Base-by-base conservation (phyloP, 1,140 invertebrate species). In the Papilio polytes region DNA sequence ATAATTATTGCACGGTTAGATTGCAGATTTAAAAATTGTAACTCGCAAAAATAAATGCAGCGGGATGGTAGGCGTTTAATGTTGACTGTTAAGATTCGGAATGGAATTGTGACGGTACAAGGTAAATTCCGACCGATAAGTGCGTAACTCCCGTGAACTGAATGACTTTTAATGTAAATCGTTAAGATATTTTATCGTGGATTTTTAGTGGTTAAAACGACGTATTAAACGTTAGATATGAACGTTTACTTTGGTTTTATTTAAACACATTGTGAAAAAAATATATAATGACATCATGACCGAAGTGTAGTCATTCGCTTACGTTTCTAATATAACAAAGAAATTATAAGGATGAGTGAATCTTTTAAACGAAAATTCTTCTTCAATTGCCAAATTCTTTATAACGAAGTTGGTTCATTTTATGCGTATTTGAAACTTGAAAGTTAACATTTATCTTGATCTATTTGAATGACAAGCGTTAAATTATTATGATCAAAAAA, bases 401-500 rank as follows among this genome's bases (percentile, higher is more conserved):
- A 13, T 22, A 20, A n/a, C 18, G 31, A 2, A 48, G 56, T 59
- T 79, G 72, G 70, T 72, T 83, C 85, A 84, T 86, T 86, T 87
- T 83, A 86, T 85, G 85, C 81, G 81, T 82, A 79, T 85, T 83
- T 86, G 81, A 84, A 80, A 81, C 81, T 81, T 82, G 80, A 80
- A 85, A 85, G 77, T 87, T 87, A 26, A 26, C 22, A 72, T 72
- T 36, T 41, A 41, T 72, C 70, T 72, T 82, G 82, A 82, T 85
- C 78, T 83, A 86, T 26, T 31, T 77, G 82, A 82, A 82, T 76
- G 82, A 80, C 74, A 74, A 63, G 77, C 81, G 80, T 80, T 70
- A 84, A 86, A 88, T 86, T 88, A 85, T 84, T 86, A 84, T 88
- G 83, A 86, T 12, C 31, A 41, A 41, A 73, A 73, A 73, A 56